Percentiles rank a stretch among this genome's conserved stretches.
Conservation (phyloP, 2,888 invertebrate genomes). For the Malthinus flaveolus region DNA sequence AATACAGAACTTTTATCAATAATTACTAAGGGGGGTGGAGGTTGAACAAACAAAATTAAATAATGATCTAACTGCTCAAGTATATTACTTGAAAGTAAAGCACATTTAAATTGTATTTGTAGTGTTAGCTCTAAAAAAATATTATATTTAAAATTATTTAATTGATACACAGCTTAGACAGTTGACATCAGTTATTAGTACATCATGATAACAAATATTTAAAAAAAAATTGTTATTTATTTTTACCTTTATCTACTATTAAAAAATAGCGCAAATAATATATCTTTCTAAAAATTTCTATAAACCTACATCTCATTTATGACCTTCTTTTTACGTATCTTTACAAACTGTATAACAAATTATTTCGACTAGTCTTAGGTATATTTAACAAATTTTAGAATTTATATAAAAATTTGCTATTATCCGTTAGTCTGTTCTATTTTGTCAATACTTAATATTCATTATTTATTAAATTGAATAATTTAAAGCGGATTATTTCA, state of each 20-base stretch:
- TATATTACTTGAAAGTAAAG: no score
- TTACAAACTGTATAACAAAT: slow-evolving; percentile 16
- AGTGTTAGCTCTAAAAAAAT: not conserved
- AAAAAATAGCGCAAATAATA: slow-evolving; percentile 15
- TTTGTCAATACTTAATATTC: slow-evolving; percentile 5
- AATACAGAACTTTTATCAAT: no score
- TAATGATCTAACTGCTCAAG: no score
- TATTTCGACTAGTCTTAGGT: slow-evolving; percentile 19
- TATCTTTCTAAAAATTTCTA: slow-evolving; percentile 1
- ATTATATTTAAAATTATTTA: not conserved
- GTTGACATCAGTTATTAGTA: not conserved
- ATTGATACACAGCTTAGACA: not conserved
- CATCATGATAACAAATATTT: slow-evolving; percentile 7
- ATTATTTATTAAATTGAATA: not conserved
- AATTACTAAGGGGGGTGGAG: no score
- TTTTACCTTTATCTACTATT: slow-evolving; percentile 11
- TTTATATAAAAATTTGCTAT: slow-evolving; percentile 10
- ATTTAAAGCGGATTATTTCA: no score
- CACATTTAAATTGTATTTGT: no score
- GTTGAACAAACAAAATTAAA: no score
- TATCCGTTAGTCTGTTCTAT: slow-evolving; percentile 18
- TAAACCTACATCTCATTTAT: slow-evolving; percentile 13
- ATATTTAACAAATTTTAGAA: slow-evolving; percentile 15
- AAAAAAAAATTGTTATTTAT: slow-evolving; percentile 2
- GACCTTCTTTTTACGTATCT: slow-evolving; percentile 8